Evolutionary conservation across 2,113 vertebrate genomes (phyloP), one percentile per base, ranked within the genome.

Genomic region (Edolisoma coerulescens): DNA sequence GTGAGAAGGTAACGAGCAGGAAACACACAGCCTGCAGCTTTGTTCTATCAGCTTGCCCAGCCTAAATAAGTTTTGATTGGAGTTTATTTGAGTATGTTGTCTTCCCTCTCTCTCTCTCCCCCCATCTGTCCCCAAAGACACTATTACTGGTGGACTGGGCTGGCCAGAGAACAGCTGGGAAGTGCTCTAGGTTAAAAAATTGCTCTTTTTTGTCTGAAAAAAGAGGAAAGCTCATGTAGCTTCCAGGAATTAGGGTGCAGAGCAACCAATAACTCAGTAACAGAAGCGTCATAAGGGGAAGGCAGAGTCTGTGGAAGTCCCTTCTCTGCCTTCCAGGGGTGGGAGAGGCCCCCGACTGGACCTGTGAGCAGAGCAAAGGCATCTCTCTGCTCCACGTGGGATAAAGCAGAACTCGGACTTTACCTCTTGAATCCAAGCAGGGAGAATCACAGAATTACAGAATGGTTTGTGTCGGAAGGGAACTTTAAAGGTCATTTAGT

Each of bases 1-100:
- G 7, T 73, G 57, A 87, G 81, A 42, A 81, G 13, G 44, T 69
- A 85, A 63, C 2, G 6, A 41, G 61, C 20, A 33, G 21, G 33
- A 75, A 91, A 64, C 23, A 42, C 26, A 35, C 45, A 83, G 57
- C 91, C 78, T 91, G 81, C 61, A 93, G 93, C 67, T 60, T 89
- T 69, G 53, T 92, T 86, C 71, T 93, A 64, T 80, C 2, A 0
- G 44, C 47, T 88, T 3, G 0, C 27, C 47, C 32, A 52, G 71
- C 47, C 35, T 74, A 65, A 91, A 12, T 65, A 45, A 59, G 24
- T 83, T 93, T 79, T 50, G 54, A 52, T 8, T 59, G 71, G 32
- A 47, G n/a, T 59, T 19, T 33, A 42, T 75, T 80, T 85, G 71
- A 61, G 42, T 47, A 63, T 13, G 14, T 79, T 87, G 27, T 63